These are phyloP conservation scores for Pogona vitticeps DNA, from an alignment of 2,113 vertebrate genomes.

Conservation along the genomic window DNA sequence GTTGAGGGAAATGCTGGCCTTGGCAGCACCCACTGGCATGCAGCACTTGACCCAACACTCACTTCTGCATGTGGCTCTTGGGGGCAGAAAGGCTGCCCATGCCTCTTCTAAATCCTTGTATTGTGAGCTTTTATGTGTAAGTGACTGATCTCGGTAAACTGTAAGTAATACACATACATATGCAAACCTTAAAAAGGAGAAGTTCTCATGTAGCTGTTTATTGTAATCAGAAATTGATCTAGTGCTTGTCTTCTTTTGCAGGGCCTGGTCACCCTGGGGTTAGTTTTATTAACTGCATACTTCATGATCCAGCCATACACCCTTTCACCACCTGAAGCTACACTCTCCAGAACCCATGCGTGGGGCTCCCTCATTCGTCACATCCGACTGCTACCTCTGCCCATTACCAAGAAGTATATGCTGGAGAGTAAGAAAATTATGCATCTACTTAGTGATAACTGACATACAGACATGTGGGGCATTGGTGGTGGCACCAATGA, in stretches of 20 bases:
- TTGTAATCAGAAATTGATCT: conserved; percentile 19
- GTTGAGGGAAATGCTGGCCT: background rate
- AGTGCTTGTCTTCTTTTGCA: conserved; percentile 60
- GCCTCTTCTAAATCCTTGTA: background rate
- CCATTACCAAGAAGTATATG: conserved; percentile 95
- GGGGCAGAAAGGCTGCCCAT: background rate
- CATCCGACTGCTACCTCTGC: conserved; percentile 88
- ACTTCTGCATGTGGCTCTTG: too few relatives aligned
- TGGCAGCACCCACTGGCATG: background rate
- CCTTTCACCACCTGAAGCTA: conserved; percentile 76
- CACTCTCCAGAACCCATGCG: conserved; percentile 79
- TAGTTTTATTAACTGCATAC: conserved; percentile 85
- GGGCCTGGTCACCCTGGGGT: conserved; percentile 82
- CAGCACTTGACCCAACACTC: background rate
- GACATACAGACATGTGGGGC: background rate
- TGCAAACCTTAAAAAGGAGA: background rate
- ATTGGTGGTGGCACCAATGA: background rate
- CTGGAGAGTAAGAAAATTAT: conserved; percentile 80
- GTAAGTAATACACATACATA: too few relatives aligned
- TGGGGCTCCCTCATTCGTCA: conserved; percentile 88
- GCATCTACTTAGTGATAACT: conserved; percentile 31
- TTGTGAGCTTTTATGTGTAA: background rate
- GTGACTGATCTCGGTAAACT: too few relatives aligned
- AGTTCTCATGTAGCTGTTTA: background rate
- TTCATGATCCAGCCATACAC: conserved; percentile 86